Conservation (phyloP, 2,888 invertebrate genomes). For the Yponomeuta malinellus region DNA sequence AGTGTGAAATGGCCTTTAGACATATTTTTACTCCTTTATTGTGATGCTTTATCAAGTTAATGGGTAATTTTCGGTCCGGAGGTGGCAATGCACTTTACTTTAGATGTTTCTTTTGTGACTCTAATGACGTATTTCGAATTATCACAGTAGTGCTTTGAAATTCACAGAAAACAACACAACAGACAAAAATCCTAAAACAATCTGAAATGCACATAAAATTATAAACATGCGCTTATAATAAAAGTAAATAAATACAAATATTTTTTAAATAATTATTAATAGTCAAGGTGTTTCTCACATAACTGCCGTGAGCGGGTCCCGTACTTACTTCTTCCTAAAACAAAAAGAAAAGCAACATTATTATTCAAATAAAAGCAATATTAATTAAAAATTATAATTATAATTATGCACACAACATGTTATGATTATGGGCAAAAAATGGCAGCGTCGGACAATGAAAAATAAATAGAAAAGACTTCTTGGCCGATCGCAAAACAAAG, state of each 20-base stretch:
- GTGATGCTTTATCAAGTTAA: background rate
- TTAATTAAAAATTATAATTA: slow-evolving; percentile 1
- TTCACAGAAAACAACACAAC: too few relatives aligned
- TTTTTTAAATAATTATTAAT: slow-evolving; percentile 15
- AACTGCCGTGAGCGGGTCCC: slow-evolving; percentile 54
- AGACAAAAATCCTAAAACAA: too few relatives aligned
- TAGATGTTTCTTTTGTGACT: too few relatives aligned
- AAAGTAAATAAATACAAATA: background rate
- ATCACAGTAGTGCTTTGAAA: too few relatives aligned
- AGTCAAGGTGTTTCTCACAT: slow-evolving; percentile 59
- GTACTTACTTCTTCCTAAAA: slow-evolving; percentile 76
- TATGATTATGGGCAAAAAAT: slow-evolving; percentile 3
- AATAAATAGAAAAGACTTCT: background rate
- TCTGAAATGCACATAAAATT: background rate
- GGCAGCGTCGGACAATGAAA: background rate
- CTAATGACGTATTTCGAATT: too few relatives aligned
- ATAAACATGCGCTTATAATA: background rate
- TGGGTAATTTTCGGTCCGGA: background rate
- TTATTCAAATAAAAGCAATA: slow-evolving; percentile 19
- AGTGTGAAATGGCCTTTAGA: slow-evolving; percentile 1
- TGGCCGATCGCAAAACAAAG: slow-evolving; percentile 6
- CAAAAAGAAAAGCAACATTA: slow-evolving; percentile 55
- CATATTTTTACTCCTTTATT: background rate
- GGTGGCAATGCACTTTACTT: background rate
- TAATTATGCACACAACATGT: slow-evolving; percentile 5